Base-by-base conservation (phyloP, 37 sponge, comb jelly and placozoan genomes). In the Spongilla lacustris region DNA sequence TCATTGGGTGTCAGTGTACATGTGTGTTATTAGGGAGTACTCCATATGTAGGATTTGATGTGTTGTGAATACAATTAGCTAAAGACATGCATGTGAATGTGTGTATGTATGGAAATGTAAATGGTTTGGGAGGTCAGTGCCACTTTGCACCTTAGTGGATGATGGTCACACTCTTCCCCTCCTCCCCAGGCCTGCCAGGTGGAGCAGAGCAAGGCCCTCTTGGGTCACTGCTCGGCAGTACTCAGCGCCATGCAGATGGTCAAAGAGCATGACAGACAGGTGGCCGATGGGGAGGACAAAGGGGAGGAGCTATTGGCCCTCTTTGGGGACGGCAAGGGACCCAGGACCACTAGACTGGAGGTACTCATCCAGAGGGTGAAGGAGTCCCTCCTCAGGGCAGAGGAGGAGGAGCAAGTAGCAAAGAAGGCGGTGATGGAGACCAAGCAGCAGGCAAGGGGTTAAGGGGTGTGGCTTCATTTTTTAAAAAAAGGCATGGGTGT, bases 211-310 rank as follows among this genome's bases (percentile, higher is more conserved):
- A 84, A 77, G 35, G 95, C 95, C 0, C 26, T 81, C 1, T 37
- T 90, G 33, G 91, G 94, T 13, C 67, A 77, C 0, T 75, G 88
- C 9, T 84, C 83, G 0, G 84, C 79, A 77, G 95, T 94, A 0
- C 74, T 88, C 41, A 83, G 79, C 46, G 92, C 92, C 27, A 91
- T 94, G 74, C 78, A 77, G 67, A 81, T 91, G 74, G 86, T 90
- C 25, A 31, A 49, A 22, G 95, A 94, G 46, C 86, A 91, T 72
- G 89, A 94, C 74, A 87, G 85, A 38, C 32, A 66, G 36, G 31
- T 88, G 68, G 48, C 70, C 2, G 88, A 86, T 13, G 74, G 80
- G 46, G 88, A 85, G 17, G 87, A 86, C 10, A 90, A 93, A 36
- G 94, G 89, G 67, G 87, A 87, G 28, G 83, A 70, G 22, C 67